Evolutionary conservation across 30 jellyfish, hydroid and myxozoan species (phyloP), one percentile per base, ranked within the genome.

Genomic region (Chrysaora quinquecirrha): DNA sequence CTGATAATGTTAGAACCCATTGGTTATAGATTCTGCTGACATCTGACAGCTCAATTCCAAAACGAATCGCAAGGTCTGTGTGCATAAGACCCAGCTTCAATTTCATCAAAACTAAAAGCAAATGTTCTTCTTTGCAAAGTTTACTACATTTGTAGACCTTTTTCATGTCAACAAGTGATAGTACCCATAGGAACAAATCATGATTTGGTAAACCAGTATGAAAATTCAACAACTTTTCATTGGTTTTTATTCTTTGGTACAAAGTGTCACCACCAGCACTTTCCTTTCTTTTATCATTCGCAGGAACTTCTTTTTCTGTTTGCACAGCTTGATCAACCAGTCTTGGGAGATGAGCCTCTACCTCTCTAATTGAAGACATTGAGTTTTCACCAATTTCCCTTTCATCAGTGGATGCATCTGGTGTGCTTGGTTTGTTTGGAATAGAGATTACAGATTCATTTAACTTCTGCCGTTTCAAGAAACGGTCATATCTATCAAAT

Each of bases 21-120:
- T 48, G 33, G 3, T 34, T 16, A 54, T 19, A 80, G 4, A 66
- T 28, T 33, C 21, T 80, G 33, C 47, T 1, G 7, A 80, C 76
- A 23, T 9, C 24, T 64, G 77, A 48, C 19, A 16, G 54, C 29
- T 34, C 34, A 10, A 64, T 22, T 10, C 68, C 82, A 69, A 80
- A 80, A 21, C 90, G 75, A 46, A 1, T 11, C 30, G 90, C 90
- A 46, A 64, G 75, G 32, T 80, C 90, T 28, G 22, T 48, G 76
- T 64, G 4, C 20, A 49, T 74, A 21, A 80, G 74, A 29, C 84
- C 76, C 30, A 80, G 91, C 43, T 49, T 34, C 30, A 79, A 61
- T 79, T 47, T 63, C 90, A 62, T 79, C 25, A 63, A 50, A 20
- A 79, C 82, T 33, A 79, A 16, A 61, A 79, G 32, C n/a, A 79